Conservation (phyloP, 2,113 vertebrate genomes). For the Varanus komodoensis region DNA sequence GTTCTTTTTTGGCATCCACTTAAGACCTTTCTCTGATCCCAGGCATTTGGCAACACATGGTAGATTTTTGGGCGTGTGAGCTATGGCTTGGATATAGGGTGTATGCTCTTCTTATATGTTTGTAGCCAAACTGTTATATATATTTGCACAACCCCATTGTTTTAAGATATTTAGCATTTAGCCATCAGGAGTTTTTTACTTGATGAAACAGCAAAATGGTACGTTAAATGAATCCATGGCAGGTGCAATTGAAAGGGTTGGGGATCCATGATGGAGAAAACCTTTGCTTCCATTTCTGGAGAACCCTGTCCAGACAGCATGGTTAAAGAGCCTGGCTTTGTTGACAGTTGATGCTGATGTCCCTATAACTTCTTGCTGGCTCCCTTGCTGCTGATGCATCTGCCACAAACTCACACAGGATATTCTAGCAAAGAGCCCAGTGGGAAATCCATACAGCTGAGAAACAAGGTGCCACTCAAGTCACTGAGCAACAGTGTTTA, state of each 20-base stretch:
- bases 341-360: too few relatives aligned
- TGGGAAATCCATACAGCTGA: not conserved
- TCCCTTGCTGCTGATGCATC: not conserved
- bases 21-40: too few relatives aligned
- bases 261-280: not conserved
- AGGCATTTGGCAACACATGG: too few relatives aligned
- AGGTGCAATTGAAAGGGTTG: not conserved
- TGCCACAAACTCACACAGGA: not conserved
- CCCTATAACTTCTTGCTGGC: not conserved
- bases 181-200: too few relatives aligned
- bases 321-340: not conserved
- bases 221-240: not conserved
- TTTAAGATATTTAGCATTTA: too few relatives aligned
- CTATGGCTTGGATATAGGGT: too few relatives aligned
- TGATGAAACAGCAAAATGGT: too few relatives aligned
- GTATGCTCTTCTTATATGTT: too few relatives aligned
- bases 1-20: too few relatives aligned
- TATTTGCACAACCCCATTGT: too few relatives aligned
- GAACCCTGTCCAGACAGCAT: not conserved
- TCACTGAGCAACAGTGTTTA: not conserved
- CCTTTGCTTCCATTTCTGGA: not conserved
- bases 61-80: too few relatives aligned
- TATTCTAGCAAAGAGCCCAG: not conserved
- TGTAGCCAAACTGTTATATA: too few relatives aligned
- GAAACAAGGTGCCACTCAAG: not conserved